A percentile compares a stretch with the other conserved stretches of the same genome.
Conservation (phyloP, 2,113 vertebrate species). For the Chaetorhynchus papuensis region DNA sequence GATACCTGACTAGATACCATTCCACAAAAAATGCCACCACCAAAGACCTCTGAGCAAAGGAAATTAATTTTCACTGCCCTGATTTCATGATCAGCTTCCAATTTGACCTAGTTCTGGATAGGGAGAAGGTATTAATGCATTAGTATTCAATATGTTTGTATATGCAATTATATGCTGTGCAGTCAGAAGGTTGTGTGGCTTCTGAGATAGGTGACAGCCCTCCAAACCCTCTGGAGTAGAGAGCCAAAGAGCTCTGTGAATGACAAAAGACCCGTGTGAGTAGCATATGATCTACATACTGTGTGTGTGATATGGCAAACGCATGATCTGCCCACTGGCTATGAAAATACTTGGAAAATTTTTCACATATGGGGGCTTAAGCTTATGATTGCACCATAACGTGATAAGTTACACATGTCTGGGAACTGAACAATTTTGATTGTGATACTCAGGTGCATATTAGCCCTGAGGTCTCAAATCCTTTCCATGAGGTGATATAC, state of each 20-base stretch:
- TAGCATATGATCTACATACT: neutral
- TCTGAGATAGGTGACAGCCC: neutral
- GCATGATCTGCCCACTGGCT: neutral
- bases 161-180: neutral
- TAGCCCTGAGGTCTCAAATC: neutral
- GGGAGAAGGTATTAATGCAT: neutral
- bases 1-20: neutral
- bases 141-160: neutral
- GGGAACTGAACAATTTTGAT: neutral
- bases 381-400: neutral
- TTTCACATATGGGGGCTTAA: neutral
- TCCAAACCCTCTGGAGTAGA: neutral
- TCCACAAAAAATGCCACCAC: neutral
- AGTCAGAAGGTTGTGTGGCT: neutral
- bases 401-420: neutral
- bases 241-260: neutral
- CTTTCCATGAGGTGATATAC: neutral
- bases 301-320: neutral
- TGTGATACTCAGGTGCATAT: neutral
- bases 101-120: neutral
- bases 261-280: neutral
- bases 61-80: neutral
- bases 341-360: neutral
- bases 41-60: neutral
- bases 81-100: neutral